Evolutionary conservation across 2,888 invertebrate genomes (phyloP), one percentile per base, ranked within the genome.

Genomic region (Drosophila lacicola): DNA sequence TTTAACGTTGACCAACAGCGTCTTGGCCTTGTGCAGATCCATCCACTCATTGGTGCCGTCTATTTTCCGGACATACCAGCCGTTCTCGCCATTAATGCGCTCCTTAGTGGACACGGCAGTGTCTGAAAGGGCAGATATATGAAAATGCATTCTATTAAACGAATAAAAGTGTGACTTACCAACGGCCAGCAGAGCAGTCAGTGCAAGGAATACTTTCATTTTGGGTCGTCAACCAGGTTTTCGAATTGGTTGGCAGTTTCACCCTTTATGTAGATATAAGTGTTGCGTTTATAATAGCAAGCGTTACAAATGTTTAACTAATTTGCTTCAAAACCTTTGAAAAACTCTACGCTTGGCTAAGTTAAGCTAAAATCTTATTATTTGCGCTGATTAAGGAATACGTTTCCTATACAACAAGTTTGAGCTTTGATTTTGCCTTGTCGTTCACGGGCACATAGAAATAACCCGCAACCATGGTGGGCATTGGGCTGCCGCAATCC

Each of bases 371-470:
- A 36, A 36, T 29, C 8, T 2, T 29, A 29, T 29, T 29, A 29
- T 29, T 29, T 29, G 8, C 29, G 29, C 29, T 29, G 29, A 29
- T 29, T 29, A 29, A 2, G 25, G 29, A 2, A 29, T 8, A 29
- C 2, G 29, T 8, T 8, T 29, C 29, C 29, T 8, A 29, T 6
- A 25, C 25, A 25, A 21, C 21, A 4, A 21, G 21, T 21, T 21
- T 21, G 21, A 25, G 25, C 25, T 25, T 64, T 13, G 9, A 71
- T 60, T 8, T 61, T 69, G 29, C 42, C 3, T 80, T 62, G 19
- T 66, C 83, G 33, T 78, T 86, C 0, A 90, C 78, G 0, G 90
- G 90, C 0, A 89, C 89, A 67, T 86, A 90, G 57, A 72, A 90
- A 1, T 78, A 66, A 10, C 90, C 90, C 1, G 46, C 45, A 8